Percentiles rank a stretch among this genome's conserved stretches.
These are phyloP conservation scores for Brienomyrus brachyistius DNA, from an alignment of 2,113 vertebrate species.

Conservation along the genomic window DNA sequence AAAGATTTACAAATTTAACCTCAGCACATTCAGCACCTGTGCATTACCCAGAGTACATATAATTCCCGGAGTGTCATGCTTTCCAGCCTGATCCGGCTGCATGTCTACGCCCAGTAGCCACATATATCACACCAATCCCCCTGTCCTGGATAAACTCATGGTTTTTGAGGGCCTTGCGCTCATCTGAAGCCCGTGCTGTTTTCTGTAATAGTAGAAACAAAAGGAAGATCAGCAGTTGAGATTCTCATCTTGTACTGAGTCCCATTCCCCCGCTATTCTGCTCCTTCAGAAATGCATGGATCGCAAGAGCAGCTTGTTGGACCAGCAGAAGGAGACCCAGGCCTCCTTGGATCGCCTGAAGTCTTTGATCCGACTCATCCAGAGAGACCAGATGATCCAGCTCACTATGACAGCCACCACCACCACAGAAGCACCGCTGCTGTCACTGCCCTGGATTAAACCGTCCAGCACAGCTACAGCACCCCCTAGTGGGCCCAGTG, in stretches of 20 bases:
- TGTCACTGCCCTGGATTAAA: slow-evolving; percentile 76
- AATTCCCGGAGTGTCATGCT: background rate
- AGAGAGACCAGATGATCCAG: slow-evolving; percentile 83
- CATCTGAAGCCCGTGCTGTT: background rate
- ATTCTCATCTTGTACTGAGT: background rate
- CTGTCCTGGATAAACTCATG: background rate
- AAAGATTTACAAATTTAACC: background rate
- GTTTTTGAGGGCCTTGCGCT: background rate
- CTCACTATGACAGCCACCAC: slow-evolving; percentile 76
- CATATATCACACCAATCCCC: background rate
- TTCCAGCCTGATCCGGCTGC: background rate
- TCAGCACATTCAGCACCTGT: background rate
- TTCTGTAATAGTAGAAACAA: background rate
- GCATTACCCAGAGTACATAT: background rate
- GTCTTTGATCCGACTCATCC: slow-evolving; percentile 84
- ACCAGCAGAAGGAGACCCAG: slow-evolving; percentile 81
- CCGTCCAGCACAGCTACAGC: slow-evolving; percentile 56
- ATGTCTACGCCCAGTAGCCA: background rate
- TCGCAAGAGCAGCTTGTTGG: slow-evolving; percentile 71
- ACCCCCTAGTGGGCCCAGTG: slow-evolving; percentile 37
- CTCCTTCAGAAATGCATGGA: slow-evolving; percentile 78
- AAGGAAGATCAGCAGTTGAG: background rate
- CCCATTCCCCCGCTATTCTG: background rate
- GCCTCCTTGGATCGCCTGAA: slow-evolving; percentile 85
- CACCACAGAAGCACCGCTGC: slow-evolving; percentile 68